phyloP scores from a whole-genome alignment of 2,888 invertebrate species.

The Venusia cambrica region DNA sequence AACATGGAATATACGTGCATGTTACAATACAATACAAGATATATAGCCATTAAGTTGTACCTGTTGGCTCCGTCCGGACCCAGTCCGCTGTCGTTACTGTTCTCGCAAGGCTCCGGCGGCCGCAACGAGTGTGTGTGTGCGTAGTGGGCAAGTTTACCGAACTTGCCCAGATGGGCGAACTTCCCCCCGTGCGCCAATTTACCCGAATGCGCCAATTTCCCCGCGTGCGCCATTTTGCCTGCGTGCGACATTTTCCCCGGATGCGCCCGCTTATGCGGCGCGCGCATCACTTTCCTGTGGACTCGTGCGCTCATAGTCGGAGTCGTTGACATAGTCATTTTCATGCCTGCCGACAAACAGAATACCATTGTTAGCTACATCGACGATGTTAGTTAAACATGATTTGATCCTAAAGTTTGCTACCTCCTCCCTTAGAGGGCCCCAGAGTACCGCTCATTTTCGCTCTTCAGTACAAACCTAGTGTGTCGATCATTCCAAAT shows the following conservation, averaged over 20 bases:
- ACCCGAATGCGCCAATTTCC: slow-evolving; percentile 62
- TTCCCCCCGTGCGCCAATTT: slow-evolving; percentile 57
- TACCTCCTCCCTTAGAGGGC: too few species aligned
- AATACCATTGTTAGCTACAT: slow-evolving; percentile 34
- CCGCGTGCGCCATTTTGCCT: slow-evolving; percentile 73
- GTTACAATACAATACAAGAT: slow-evolving; percentile 5
- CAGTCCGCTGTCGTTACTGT: slow-evolving; percentile 94
- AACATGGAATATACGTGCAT: slow-evolving; percentile 11
- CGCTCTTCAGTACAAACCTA: too few species aligned
- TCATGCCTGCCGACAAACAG: slow-evolving; percentile 82
- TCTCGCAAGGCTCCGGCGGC: slow-evolving; percentile 86
- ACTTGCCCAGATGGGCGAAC: slow-evolving; percentile 60
- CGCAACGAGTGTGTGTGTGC: slow-evolving; percentile 71
- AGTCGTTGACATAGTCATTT: slow-evolving; percentile 87
- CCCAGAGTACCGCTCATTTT: too few species aligned
- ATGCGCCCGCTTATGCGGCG: slow-evolving; percentile 82
- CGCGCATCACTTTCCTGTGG: slow-evolving; percentile 85
- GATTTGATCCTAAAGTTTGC: background rate
- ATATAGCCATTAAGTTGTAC: slow-evolving; percentile 42
- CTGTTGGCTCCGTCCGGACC: slow-evolving; percentile 86
- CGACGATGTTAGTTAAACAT: slow-evolving; percentile 1
- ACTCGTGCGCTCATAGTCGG: slow-evolving; percentile 84
- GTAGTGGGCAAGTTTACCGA: slow-evolving; percentile 64
- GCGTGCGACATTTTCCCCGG: slow-evolving; percentile 68
- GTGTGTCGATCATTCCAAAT: too few species aligned